These are phyloP conservation scores for Aporophyla nigra DNA, from an alignment of 2,888 invertebrate species.

Conservation along the genomic window DNA sequence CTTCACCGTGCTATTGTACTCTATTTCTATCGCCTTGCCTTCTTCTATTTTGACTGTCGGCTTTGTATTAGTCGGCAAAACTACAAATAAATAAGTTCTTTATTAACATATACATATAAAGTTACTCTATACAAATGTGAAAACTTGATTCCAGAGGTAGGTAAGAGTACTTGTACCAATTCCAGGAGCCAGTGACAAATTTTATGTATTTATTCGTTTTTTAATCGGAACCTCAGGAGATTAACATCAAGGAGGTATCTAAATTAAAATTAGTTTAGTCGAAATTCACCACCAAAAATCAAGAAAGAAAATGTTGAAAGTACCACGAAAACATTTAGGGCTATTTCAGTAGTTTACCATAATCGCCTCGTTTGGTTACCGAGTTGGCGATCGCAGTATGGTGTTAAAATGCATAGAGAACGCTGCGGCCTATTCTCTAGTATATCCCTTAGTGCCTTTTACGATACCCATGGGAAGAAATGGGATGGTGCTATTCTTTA, in stretches of 20 bases:
- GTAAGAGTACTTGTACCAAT: not conserved
- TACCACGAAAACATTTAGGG: no score
- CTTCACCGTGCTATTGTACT: conserved; percentile 52
- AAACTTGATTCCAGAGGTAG: not conserved
- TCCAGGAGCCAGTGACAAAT: not conserved
- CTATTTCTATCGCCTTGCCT: conserved; percentile 47
- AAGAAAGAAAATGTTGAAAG: not conserved
- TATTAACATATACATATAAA: not conserved
- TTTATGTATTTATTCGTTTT: not conserved
- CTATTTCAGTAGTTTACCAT: no score
- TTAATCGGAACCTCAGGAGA: not conserved
- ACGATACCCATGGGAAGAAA: no score
- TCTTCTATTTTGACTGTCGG: conserved; percentile 60
- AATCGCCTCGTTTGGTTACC: no score
- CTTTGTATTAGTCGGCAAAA: conserved; percentile 28
- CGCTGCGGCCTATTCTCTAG: no score
- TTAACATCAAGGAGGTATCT: not conserved
- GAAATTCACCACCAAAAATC: not conserved
- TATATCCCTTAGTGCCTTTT: no score
- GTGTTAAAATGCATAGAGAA: no score
- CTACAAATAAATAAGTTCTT: not conserved
- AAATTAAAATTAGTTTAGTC: no score
- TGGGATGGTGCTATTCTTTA: no score
- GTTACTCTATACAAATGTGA: not conserved
- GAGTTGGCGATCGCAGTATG: no score